Base-by-base conservation (phyloP, 2,113 vertebrate genomes). In the Microcebus murinus region DNA sequence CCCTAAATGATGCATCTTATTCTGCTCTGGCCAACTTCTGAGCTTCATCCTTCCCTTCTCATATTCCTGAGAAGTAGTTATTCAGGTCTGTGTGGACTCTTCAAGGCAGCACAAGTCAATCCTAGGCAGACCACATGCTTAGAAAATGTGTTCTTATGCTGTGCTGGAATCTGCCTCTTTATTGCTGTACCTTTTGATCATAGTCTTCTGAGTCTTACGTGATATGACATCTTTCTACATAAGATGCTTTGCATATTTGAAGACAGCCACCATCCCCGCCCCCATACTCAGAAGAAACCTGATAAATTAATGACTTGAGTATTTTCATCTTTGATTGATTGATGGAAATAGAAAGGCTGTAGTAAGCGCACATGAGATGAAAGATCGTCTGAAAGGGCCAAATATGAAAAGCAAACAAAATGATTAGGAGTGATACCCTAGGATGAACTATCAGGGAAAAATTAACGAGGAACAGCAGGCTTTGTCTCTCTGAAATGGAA, bases 401-500 rank as follows among this genome's bases (percentile, higher is more conserved):
- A 70, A 74, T 85, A 86, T 8, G 21, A 48, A 95, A 80, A 88
- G 50, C 70, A 93, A 96, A 73, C 65, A 48, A 59, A 83, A 61
- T 59, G 20, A 55, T 61, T 55, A 87, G 25, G 70, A 82, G 6
- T 34, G 34, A 76, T 14, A 14, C 18, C 31, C 0, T 70, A 57
- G 42, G 36, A 52, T 27, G 42, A 93, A 74, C 80, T 76, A 23
- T 36, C n/a, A 71, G 48, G 61, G 39, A 36, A 50, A 57, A 81
- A 68, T n/a, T 82, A 73, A 92, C 48, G 31, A 63, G 12, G 15
- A 94, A 74, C 4, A 50, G 45, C 8, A 59, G 67, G 57, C 4
- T 45, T 83, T 73, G 23, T 87, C 59, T n/a, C 90, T 59, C 48
- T 87, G 81, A 97, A 91, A 73, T 73, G 59, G 63, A 80, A 95